phyloP scores from a whole-genome alignment of 2,888 invertebrate species.

The Molanna angustata region DNA sequence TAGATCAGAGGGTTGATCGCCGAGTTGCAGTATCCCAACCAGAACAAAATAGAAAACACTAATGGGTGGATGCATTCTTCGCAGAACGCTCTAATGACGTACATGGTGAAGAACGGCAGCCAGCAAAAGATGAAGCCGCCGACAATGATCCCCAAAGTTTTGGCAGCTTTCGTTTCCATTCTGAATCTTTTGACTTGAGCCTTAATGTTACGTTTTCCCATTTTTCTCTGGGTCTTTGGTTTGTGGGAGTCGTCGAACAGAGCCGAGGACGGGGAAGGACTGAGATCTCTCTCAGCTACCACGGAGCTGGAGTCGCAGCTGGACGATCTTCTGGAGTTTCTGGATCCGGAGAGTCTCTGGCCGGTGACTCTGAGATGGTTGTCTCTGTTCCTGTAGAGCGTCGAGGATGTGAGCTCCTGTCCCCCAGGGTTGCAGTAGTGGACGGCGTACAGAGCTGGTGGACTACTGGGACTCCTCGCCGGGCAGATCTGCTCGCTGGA shows the following conservation, averaged over 20 bases:
- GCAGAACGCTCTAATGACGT: constrained; percentile 86
- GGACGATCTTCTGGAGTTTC: constrained; percentile 44
- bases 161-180: constrained; percentile 96
- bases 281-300: constrained; percentile 45
- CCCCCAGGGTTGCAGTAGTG: constrained; percentile 66
- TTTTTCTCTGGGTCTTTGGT: constrained; percentile 59
- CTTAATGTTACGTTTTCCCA: constrained; percentile 88
- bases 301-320: constrained; percentile 49
- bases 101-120: constrained; percentile 96
- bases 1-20: constrained; percentile 95
- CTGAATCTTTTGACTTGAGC: constrained; percentile 88
- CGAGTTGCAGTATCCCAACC: constrained; percentile 97
- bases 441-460: constrained; percentile 60
- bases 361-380: constrained; percentile 59
- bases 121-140: constrained; percentile 97
- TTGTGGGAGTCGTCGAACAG: constrained; percentile 51
- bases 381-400: constrained; percentile 48
- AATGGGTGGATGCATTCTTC: constrained; percentile 79
- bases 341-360: constrained; percentile 25
- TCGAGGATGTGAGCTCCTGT: constrained; percentile 56
- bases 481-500: constrained; percentile 68
- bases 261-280: constrained; percentile 50
- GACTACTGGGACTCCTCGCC: constrained; percentile 43
- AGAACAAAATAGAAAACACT: constrained; percentile 89
- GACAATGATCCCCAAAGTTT: constrained; percentile 94